Percentiles rank a stretch among this genome's conserved stretches.
These are phyloP conservation scores for Tamandua tetradactyla DNA, from an alignment of 2,797 vertebrate genomes.

Conservation along the genomic window DNA sequence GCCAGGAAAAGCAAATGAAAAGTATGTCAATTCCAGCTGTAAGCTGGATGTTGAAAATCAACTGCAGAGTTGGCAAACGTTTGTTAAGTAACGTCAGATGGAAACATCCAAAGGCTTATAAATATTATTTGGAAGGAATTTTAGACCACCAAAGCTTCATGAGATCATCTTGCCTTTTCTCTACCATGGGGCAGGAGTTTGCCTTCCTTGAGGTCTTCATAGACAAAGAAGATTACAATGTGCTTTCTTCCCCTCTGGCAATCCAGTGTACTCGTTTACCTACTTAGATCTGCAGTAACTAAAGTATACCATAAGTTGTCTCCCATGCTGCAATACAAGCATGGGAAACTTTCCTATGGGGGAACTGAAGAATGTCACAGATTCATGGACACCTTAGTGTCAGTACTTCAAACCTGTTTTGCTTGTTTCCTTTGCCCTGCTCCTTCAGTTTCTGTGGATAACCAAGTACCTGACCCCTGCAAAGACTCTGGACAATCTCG, in stretches of 20 bases:
- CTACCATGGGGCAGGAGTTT: background rate
- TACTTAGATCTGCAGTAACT: background rate
- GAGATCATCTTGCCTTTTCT: background rate
- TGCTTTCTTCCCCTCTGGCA: background rate
- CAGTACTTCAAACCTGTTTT: background rate
- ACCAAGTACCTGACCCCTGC: background rate
- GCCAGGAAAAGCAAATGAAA: slow-evolving; percentile 1
- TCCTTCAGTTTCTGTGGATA: background rate
- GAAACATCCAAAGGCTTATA: background rate
- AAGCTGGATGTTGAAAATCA: background rate
- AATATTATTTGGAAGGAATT: slow-evolving; percentile 8
- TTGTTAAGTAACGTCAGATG: background rate
- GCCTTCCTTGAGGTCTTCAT: background rate
- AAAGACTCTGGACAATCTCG: background rate
- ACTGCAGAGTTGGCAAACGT: background rate
- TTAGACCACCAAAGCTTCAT: background rate
- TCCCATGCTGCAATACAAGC: background rate
- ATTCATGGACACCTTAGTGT: background rate
- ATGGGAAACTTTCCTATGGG: background rate
- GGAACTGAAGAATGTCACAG: background rate
- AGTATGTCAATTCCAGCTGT: background rate
- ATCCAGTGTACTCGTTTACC: background rate
- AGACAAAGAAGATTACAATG: background rate
- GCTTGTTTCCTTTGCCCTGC: background rate
- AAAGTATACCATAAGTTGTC: background rate